Evolutionary conservation across 23 tunicate genomes (phyloP).

Genomic region (Styela plicata): DNA sequence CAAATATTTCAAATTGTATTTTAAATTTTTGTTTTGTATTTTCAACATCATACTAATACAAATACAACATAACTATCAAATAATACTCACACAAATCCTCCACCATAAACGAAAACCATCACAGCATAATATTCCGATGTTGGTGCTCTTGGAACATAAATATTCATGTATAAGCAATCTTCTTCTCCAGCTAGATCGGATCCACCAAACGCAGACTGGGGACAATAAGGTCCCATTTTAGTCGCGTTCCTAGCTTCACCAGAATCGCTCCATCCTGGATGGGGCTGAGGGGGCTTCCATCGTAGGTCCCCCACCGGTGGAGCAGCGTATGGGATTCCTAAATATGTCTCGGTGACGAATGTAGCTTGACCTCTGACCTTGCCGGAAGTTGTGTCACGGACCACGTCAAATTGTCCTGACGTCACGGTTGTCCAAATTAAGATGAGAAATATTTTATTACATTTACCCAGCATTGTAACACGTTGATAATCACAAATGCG

Average conservation of each 20-base stretch:
- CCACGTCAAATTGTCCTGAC: not conserved
- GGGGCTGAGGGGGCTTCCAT: conserved; percentile 50
- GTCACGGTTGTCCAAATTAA: not conserved
- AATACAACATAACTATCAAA: no score
- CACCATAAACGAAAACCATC: conserved; percentile 79
- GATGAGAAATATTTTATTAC: no score
- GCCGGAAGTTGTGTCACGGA: conserved; percentile 14
- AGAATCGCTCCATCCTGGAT: conserved; percentile 12
- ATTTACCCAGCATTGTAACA: no score
- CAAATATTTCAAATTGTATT: no score
- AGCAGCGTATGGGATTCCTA: conserved; percentile 67
- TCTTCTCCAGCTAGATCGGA: conserved; percentile 18
- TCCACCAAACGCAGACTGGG: not conserved
- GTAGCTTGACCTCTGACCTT: conserved; percentile 15
- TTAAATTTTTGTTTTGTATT: no score
- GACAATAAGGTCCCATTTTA: conserved; percentile 10
- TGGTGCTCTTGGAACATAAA: conserved; percentile 43
- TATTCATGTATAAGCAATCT: conserved; percentile 73
- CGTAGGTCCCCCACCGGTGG: conserved; percentile 47
- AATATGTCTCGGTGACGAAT: conserved; percentile 14
- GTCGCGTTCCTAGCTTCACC: conserved; percentile 39
- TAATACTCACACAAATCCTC: conserved; percentile 38
- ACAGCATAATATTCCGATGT: conserved; percentile 37
- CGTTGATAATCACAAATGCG: no score
- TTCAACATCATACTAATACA: no score